Evolutionary conservation across 2,888 invertebrate genomes (phyloP).

Genomic region (Oscheius myriophilus): DNA sequence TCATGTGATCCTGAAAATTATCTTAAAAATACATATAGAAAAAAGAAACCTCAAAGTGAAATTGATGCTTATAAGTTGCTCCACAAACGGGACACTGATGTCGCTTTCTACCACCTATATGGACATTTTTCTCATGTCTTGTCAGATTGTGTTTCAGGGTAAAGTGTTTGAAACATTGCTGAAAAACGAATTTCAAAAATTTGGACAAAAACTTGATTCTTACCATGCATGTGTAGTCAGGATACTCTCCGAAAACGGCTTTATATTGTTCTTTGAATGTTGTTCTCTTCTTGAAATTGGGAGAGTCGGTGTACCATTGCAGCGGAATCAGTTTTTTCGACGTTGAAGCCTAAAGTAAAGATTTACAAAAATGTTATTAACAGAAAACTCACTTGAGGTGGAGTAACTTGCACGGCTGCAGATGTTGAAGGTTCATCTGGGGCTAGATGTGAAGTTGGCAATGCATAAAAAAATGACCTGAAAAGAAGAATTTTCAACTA

Average conservation of each 20-base stretch:
- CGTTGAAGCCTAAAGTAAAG: too few species aligned
- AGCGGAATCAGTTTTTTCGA: too few species aligned
- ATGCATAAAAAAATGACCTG: too few species aligned
- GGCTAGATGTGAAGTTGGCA: too few species aligned
- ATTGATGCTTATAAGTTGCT: constrained; percentile 17
- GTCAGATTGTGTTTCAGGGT: constrained; percentile 39
- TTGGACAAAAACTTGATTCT: neutral
- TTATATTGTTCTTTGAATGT: constrained; percentile 6
- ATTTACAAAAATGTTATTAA: too few species aligned
- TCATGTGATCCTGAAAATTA: constrained; percentile 36
- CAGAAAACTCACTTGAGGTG: too few species aligned
- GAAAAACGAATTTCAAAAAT: constrained; percentile 8
- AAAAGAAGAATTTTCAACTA: too few species aligned
- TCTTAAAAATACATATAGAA: neutral
- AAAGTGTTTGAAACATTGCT: constrained; percentile 48
- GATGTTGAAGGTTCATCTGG: too few species aligned
- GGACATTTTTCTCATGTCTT: constrained; percentile 33
- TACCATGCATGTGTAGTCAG: constrained; percentile 21
- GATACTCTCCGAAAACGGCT: constrained; percentile 7
- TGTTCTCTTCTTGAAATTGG: neutral
- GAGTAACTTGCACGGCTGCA: too few species aligned
- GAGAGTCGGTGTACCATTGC: too few species aligned
- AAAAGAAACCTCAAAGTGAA: constrained; percentile 36
- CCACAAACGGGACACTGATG: constrained; percentile 15
- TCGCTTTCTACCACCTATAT: neutral